phyloP scores from a whole-genome alignment of 2,113 vertebrate species.

The Agapornis roseicollis region DNA sequence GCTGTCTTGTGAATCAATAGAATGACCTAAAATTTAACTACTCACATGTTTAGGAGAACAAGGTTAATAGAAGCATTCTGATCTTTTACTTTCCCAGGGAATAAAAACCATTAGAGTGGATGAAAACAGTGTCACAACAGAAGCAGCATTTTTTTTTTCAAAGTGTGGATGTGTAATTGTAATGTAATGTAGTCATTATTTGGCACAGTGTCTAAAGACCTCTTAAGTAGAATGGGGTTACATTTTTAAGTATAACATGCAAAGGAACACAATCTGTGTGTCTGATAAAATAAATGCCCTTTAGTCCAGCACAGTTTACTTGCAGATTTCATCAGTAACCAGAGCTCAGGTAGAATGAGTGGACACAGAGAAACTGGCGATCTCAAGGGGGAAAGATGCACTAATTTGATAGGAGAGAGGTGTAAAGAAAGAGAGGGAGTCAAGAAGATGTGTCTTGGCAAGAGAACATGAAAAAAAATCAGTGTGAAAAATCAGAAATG shows the following conservation, averaged over 20 bases:
- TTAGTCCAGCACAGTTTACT: background rate
- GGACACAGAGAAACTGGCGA: background rate
- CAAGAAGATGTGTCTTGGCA: constrained; percentile 19
- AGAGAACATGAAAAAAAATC: background rate
- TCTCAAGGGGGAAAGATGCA: background rate
- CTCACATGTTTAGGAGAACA: constrained; percentile 38
- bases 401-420: background rate
- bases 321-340: background rate
- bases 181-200: background rate
- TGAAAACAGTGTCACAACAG: constrained; percentile 9
- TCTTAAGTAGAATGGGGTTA: background rate
- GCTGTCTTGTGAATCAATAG: constrained; percentile 39
- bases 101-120: constrained; percentile 35
- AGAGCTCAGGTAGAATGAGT: background rate
- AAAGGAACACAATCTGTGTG: background rate
- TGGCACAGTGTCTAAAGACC: background rate
- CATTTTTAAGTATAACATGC: background rate
- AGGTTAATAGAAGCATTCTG: constrained; percentile 50
- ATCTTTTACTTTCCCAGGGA: constrained; percentile 38
- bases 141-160: constrained; percentile 16
- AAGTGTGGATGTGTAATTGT: background rate
- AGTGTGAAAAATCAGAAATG: background rate
- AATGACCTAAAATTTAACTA: constrained; percentile 53
- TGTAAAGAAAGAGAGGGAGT: background rate
- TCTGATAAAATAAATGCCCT: background rate